Evolutionary conservation across 1,140 invertebrate species (phyloP).

Genomic region (Drosophila grimshawi): DNA sequence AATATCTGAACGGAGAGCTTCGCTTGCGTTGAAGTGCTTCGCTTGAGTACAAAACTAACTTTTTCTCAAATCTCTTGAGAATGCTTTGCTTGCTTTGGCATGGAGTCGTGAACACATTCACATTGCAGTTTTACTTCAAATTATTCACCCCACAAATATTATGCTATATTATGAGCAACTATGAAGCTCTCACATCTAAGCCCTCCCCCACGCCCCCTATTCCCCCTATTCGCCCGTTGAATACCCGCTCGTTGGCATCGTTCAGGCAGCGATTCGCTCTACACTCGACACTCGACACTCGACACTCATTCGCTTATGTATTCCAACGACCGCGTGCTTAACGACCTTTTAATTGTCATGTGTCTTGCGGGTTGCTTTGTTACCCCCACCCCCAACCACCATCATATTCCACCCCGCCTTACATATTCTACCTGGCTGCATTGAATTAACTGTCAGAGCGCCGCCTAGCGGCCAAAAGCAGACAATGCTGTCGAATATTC

Average conservation of each 20-base stretch:
- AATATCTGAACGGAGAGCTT: too few relatives aligned
- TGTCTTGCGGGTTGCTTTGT: constrained; percentile 33
- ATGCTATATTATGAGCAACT: background rate
- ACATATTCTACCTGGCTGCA: constrained; percentile 12
- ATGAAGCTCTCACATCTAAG: too few relatives aligned
- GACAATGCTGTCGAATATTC: constrained; percentile 46
- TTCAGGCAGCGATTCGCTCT: background rate
- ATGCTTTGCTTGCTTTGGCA: too few relatives aligned
- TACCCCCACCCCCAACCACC: too few relatives aligned
- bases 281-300: constrained; percentile 3
- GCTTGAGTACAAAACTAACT: too few relatives aligned
- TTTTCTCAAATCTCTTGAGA: too few relatives aligned
- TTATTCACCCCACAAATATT: background rate
- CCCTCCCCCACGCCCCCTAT: too few relatives aligned
- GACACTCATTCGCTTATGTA: constrained; percentile 45
- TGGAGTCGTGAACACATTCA: background rate
- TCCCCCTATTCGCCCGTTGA: background rate
- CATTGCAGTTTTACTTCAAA: background rate
- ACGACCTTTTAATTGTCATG: constrained; percentile 76
- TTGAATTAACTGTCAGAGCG: constrained; percentile 38
- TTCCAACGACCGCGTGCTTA: constrained; percentile 64
- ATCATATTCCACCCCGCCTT: too few relatives aligned
- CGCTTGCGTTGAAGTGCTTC: too few relatives aligned
- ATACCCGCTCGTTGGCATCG: constrained; percentile 1
- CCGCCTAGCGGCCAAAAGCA: constrained; percentile 39